A percentile compares a stretch with the other conserved stretches of the same genome.
Conservation (phyloP, 2,797 vertebrate species). For the Platyrinchus mystaceus region DNA sequence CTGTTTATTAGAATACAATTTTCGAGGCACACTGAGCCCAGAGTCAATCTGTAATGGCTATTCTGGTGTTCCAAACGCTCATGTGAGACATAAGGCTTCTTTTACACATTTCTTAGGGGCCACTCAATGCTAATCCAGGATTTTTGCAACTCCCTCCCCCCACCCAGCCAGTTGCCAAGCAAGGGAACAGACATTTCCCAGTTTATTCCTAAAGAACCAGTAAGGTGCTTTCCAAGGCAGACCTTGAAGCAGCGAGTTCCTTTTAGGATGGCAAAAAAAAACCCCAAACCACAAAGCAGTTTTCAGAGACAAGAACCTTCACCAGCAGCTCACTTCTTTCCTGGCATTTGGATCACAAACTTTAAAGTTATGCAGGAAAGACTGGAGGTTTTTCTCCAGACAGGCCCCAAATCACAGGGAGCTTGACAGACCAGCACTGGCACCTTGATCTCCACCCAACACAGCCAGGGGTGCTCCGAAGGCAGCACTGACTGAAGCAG, state of each 20-base stretch:
- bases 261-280: neutral
- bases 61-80: neutral
- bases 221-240: neutral
- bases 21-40: neutral
- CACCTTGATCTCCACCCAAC: neutral
- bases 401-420: neutral
- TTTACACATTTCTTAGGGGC: neutral
- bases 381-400: neutral
- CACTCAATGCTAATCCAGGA: neutral
- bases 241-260: neutral
- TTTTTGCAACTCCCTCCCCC: neutral
- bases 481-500: neutral
- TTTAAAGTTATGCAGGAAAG: neutral
- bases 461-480: neutral
- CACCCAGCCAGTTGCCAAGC: neutral
- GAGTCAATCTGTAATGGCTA: neutral
- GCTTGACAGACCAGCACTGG: neutral
- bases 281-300: neutral
- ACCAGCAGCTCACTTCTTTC: neutral
- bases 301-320: neutral
- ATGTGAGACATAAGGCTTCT: neutral
- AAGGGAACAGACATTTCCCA: neutral
- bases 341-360: neutral
- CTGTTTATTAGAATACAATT: neutral
- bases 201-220: neutral